Evolutionary conservation across 1,140 invertebrate species (phyloP).

Genomic region (Drosophila persimilis): DNA sequence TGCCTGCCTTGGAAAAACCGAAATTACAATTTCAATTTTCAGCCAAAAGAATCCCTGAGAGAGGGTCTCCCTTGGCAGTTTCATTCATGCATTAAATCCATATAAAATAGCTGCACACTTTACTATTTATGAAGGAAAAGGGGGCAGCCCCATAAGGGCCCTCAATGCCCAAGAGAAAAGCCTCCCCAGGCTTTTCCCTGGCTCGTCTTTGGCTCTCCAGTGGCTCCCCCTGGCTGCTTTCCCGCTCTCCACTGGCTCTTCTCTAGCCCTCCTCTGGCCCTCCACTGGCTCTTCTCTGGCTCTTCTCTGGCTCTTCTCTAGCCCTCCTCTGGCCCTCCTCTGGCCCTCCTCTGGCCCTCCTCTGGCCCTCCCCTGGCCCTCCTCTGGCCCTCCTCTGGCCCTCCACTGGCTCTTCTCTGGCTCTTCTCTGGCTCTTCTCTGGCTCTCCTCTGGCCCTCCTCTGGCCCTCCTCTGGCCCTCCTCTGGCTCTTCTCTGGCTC

Average conservation of each 20-base stretch:
- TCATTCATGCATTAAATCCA: slow-evolving; percentile 60
- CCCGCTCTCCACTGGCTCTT: not conserved
- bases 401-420: not conserved
- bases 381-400: not conserved
- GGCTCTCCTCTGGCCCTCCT: not conserved
- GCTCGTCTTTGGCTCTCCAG: not conserved
- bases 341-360: not conserved
- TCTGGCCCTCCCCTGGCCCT: not conserved
- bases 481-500: not conserved
- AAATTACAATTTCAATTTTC: too few species aligned
- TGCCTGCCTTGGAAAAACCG: too few species aligned
- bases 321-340: not conserved
- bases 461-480: not conserved
- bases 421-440: not conserved
- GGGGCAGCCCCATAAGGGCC: not conserved
- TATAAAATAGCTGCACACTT: slow-evolving; percentile 65
- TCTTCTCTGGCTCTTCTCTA: too few species aligned
- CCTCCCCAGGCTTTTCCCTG: not conserved
- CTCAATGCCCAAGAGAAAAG: not conserved
- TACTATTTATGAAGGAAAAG: slow-evolving; percentile 63
- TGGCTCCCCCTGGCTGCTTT: too few species aligned
- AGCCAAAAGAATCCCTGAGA: too few species aligned
- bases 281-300: not conserved
- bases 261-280: not conserved
- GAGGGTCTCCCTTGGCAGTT: slow-evolving; percentile 24